phyloP scores from a whole-genome alignment of 2,888 invertebrate species.

The Watsonalla cultraria region DNA sequence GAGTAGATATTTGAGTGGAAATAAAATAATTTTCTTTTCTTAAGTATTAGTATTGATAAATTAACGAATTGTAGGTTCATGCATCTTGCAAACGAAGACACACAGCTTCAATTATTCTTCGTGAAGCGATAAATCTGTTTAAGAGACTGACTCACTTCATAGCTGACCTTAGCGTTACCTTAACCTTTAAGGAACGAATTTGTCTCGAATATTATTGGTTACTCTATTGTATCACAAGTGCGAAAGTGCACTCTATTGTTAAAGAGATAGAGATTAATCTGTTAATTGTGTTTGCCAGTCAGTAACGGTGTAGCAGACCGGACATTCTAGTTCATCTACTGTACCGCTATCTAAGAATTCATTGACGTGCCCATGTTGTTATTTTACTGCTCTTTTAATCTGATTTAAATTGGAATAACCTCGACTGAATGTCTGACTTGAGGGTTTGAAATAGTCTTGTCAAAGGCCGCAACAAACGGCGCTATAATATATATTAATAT shows the following conservation, averaged over 20 bases:
- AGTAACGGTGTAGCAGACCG: constrained; percentile 63
- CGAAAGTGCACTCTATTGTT: constrained; percentile 30
- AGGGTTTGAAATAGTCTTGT: neutral
- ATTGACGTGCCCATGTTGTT: constrained; percentile 25
- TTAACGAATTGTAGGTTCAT: no score
- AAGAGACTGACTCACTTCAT: no score
- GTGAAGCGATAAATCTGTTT: no score
- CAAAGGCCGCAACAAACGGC: no score
- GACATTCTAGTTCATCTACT: constrained; percentile 64
- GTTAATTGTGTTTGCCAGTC: constrained; percentile 61
- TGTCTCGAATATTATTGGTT: constrained; percentile 5
- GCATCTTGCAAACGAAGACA: no score
- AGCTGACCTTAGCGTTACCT: no score
- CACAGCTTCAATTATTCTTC: no score
- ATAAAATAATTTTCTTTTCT: no score
- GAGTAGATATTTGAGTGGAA: no score
- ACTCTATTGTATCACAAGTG: neutral
- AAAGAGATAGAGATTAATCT: constrained; percentile 31
- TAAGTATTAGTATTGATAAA: no score
- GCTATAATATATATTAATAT: no score
- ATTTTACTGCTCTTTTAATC: neutral
- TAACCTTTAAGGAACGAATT: neutral
- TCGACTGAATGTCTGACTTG: neutral
- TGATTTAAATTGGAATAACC: neutral
- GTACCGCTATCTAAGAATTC: constrained; percentile 62